These are phyloP conservation scores for Eptesicus fuscus DNA, from an alignment of 2,113 vertebrate genomes.

Conservation along the genomic window DNA sequence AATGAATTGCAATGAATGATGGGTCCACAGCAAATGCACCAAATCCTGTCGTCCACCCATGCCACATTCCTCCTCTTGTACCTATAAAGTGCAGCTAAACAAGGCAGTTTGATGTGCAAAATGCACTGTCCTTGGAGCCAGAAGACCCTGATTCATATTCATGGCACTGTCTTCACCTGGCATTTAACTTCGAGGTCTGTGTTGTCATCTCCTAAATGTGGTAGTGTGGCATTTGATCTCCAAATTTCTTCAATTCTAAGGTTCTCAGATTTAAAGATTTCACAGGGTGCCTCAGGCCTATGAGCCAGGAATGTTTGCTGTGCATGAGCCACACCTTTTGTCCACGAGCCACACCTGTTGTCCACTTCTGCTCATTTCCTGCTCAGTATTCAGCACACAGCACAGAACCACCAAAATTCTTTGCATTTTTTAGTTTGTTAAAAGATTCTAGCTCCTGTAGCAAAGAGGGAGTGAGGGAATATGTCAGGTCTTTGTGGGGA, in stretches of 20 bases:
- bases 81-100: not conserved
- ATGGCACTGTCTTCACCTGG: not conserved
- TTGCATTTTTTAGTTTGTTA: not conserved
- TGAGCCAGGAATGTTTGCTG: not conserved
- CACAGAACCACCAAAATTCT: not conserved
- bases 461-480: not conserved
- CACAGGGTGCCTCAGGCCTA: not conserved
- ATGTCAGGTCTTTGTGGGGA: not conserved
- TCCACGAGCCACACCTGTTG: not conserved
- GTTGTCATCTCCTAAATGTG: not conserved
- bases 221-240: not conserved
- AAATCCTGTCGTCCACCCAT: too few species aligned
- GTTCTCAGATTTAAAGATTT: not conserved
- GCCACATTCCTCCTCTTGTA: accelerated
- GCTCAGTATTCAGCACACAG: not conserved
- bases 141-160: not conserved
- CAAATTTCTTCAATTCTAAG: not conserved
- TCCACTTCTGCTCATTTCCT: not conserved
- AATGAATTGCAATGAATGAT: not conserved
- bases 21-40: not conserved
- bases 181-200: not conserved
- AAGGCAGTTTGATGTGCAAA: not conserved
- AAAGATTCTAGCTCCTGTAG: not conserved
- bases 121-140: not conserved
- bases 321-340: not conserved